Base-by-base conservation (phyloP, 2,113 vertebrate species). In the Hucho hucho region DNA sequence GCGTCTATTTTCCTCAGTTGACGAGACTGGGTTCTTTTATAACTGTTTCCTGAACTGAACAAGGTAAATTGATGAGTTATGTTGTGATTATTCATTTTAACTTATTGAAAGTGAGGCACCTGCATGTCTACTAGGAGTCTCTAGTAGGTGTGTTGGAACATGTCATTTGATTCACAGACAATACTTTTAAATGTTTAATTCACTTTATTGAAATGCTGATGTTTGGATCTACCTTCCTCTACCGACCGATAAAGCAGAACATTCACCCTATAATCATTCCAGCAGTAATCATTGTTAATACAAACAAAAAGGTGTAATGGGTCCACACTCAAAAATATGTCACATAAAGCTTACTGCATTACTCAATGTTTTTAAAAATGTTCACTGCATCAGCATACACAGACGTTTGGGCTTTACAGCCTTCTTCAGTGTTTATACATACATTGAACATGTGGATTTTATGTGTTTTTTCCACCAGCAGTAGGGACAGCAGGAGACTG, bases 11-110 rank as follows among this genome's bases (percentile, higher is more conserved):
- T 47, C 79, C 90, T 78, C 88, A 99, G 97, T 87, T 99, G 80
- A 98, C 97, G 98, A 89, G 97, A 99, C 83, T 95, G 96, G 59
- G 92, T 94, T 72, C 92, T 98, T 85, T 96, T 95, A 75, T 96
- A 98, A 79, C 93, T 99, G 70, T 99, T 99, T 75, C 97, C 97
- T 78, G 96, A 98, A 77, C 92, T 98, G 18, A 95, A 90, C 89
- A 97, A 96, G 95, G 97, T 98, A 95, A 86, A 64, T 58, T 24
- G 18, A 24, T 28, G 6, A 12, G 61, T 20, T 16, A 63, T 24
- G 22, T 63, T 25, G 4, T 25, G 25, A 26, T 64, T 25, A 24
- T 24, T 64, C 3, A 4, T 26, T 64, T 24, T 64, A 43, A 61
- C 18, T 18, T 61, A 24, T 61, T 18, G 9, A 24, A 6, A 24